These are phyloP conservation scores for Carcina quercana DNA, from an alignment of 2,888 invertebrate genomes.

Conservation along the genomic window DNA sequence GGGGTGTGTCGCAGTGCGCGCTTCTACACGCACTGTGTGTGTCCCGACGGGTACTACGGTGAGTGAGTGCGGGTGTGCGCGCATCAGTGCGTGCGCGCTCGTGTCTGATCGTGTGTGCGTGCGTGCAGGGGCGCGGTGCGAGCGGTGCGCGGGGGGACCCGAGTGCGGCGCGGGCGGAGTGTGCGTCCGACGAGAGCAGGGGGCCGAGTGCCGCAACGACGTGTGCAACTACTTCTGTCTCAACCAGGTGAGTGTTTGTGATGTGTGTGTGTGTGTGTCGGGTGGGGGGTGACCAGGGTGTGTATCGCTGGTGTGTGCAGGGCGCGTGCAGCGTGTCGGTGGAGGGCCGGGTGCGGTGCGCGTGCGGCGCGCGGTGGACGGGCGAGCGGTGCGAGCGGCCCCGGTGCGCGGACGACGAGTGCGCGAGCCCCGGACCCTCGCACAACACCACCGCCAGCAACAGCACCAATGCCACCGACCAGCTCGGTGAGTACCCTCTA, in stretches of 20 bases:
- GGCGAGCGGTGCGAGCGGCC: conserved; percentile 82
- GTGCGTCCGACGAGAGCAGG: conserved; percentile 19
- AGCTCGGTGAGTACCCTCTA: conserved; percentile 18
- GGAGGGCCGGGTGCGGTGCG: conserved; percentile 49
- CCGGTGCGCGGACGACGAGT: conserved; percentile 76
- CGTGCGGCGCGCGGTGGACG: conserved; percentile 77
- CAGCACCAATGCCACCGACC: conserved; percentile 43
- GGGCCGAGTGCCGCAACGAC: conserved; percentile 5
- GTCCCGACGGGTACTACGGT: conserved; percentile 29
- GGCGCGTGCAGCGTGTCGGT: conserved; percentile 34
- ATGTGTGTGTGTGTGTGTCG: background rate
- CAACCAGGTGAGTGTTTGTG: conserved; percentile 41
- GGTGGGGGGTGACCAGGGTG: background rate
- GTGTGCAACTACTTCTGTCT: conserved; percentile 38
- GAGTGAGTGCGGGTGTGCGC: conserved; percentile 8
- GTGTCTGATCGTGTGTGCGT: background rate
- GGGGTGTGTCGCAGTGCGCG: conserved; percentile 61
- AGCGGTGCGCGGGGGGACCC: conserved; percentile 27
- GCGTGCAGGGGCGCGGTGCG: conserved; percentile 30
- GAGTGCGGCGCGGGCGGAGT: conserved; percentile 21
- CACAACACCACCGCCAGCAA: conserved; percentile 72
- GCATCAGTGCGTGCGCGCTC: too few species aligned
- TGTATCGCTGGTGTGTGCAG: conserved; percentile 25
- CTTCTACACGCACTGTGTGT: conserved; percentile 26
- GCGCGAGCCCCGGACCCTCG: conserved; percentile 71